Conservation (phyloP, 2,113 vertebrate species). For the Pedionomus torquatus region DNA sequence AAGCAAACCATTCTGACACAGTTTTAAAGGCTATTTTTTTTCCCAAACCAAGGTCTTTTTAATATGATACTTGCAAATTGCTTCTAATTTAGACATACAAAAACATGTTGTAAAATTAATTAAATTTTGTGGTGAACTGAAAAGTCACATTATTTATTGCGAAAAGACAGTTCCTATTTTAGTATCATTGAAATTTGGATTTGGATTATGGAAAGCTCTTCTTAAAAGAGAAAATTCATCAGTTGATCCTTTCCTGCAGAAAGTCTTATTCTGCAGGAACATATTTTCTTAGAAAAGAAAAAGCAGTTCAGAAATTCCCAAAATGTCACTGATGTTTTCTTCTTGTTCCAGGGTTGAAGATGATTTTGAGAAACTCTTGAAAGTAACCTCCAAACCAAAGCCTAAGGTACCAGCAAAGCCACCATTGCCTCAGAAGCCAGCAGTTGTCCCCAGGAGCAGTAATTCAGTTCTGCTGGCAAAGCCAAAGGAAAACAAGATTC, state of each 20-base stretch:
- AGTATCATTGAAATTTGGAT: background rate
- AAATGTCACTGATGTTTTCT: background rate
- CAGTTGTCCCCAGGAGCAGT: background rate
- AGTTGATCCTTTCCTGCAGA: background rate
- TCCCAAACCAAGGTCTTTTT: background rate
- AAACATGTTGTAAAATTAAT: background rate
- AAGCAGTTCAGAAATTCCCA: background rate
- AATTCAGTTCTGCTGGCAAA: background rate
- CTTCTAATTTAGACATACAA: background rate
- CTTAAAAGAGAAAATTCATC: background rate
- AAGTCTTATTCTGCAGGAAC: background rate
- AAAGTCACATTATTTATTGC: background rate
- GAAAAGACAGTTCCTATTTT: background rate
- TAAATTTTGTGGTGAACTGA: background rate
- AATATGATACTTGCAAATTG: background rate
- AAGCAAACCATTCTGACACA: background rate
- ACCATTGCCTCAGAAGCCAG: constrained; percentile 68
- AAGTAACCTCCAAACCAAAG: constrained; percentile 66
- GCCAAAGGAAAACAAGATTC: constrained; percentile 43
- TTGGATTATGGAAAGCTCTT: background rate
- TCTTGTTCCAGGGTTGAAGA: constrained; percentile 81
- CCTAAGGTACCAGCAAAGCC: constrained; percentile 75
- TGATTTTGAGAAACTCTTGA: constrained; percentile 82
- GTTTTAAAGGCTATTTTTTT: background rate
- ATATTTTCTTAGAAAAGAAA: background rate